Percentiles rank a stretch among this genome's conserved stretches.
phyloP scores from a whole-genome alignment of 2,888 invertebrate genomes.

The Patella depressa region DNA sequence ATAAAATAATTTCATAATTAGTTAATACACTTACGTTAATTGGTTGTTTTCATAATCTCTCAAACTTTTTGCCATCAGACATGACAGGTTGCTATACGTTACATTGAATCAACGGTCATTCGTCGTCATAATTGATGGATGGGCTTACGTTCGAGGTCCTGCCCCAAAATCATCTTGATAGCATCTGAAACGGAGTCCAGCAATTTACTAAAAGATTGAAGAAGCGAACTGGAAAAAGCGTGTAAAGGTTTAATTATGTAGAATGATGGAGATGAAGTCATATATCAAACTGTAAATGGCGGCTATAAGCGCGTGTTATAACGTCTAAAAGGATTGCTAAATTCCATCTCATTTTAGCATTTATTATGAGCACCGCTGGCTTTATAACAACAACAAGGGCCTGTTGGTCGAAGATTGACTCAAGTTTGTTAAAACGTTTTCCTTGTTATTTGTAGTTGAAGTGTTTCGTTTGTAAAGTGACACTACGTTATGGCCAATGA shows the following conservation, averaged over 20 bases:
- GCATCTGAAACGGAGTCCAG: background rate
- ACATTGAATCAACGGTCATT: no score
- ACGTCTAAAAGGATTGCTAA: background rate
- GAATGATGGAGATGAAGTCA: background rate
- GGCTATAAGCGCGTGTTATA: conserved; percentile 1
- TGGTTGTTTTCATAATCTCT: no score
- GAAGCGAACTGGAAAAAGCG: conserved; percentile 2
- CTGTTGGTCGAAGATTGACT: background rate
- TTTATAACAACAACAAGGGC: background rate
- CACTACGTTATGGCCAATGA: background rate
- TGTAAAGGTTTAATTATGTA: background rate
- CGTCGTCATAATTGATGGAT: background rate
- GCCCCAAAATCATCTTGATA: background rate
- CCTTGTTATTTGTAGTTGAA: background rate
- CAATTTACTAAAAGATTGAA: conserved; percentile 9
- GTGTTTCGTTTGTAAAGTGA: conserved; percentile 3
- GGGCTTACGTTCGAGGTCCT: background rate
- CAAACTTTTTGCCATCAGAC: no score
- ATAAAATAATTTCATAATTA: no score
- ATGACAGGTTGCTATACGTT: no score
- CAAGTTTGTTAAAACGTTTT: conserved; percentile 9
- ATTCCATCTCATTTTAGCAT: background rate
- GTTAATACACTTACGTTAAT: no score
- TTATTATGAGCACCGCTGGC: background rate
- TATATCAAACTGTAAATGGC: background rate